Evolutionary conservation across 2,113 vertebrate genomes (phyloP).

Genomic region (Pygoscelis adeliae): DNA sequence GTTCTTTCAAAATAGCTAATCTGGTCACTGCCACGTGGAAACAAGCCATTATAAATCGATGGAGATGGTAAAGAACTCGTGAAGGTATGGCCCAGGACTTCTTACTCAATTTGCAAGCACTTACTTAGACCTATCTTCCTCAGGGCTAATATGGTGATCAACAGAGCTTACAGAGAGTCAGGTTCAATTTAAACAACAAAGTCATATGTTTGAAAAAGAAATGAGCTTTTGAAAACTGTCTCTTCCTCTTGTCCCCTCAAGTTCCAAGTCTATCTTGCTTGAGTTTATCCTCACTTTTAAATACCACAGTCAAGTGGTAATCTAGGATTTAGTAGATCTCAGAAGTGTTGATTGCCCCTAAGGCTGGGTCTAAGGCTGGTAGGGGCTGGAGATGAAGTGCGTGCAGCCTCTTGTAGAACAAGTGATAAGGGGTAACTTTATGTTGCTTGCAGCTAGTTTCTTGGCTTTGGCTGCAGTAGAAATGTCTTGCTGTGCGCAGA

Average conservation of each 20-base stretch:
- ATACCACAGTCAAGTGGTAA: neutral
- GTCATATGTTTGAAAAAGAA: neutral
- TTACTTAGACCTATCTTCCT: neutral
- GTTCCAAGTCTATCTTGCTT: neutral
- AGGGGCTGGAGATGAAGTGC: neutral
- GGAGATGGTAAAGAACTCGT: neutral
- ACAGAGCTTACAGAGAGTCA: neutral
- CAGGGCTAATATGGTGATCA: conserved; percentile 4
- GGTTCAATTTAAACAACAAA: neutral
- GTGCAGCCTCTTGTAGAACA: neutral
- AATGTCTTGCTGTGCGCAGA: rapidly evolving
- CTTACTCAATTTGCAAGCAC: conserved; percentile 36
- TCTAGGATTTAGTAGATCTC: neutral
- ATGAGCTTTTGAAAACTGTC: neutral
- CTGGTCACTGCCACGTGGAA: conserved; percentile 15
- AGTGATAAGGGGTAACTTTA: neutral
- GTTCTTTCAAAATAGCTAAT: conserved; percentile 40
- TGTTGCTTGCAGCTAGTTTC: neutral
- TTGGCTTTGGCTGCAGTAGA: neutral
- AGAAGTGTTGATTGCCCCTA: neutral
- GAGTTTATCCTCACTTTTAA: neutral
- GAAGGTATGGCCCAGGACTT: neutral
- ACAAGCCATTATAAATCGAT: neutral
- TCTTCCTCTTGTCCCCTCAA: neutral
- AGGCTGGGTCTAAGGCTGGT: neutral